phyloP scores from a whole-genome alignment of 2,888 invertebrate species.

The Escarpia spicata region DNA sequence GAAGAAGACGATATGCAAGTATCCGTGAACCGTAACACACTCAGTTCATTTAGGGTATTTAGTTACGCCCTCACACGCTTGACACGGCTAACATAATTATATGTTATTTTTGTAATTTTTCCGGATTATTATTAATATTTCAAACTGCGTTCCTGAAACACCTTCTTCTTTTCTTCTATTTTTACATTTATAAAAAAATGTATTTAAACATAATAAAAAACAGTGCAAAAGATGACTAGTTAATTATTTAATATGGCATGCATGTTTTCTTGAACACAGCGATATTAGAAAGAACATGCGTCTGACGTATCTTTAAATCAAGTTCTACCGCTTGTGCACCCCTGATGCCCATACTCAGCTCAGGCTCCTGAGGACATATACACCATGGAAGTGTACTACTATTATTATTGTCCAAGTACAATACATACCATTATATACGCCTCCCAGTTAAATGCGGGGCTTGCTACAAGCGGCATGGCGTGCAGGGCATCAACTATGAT shows the following conservation, averaged over 20 bases:
- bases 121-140: background rate
- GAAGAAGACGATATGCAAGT: background rate
- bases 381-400: no score
- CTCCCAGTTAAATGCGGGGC: background rate
- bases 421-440: background rate
- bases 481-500: background rate
- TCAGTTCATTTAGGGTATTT: background rate
- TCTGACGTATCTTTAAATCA: background rate
- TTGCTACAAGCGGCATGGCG: background rate
- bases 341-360: no score
- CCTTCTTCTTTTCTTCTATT: background rate
- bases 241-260: background rate
- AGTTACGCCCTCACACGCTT: background rate
- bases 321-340: background rate
- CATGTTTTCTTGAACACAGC: background rate
- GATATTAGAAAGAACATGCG: background rate
- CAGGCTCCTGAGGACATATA: no score
- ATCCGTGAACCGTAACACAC: slow-evolving; percentile 10
- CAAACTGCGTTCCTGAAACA: background rate
- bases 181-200: no score
- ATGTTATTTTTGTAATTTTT: background rate
- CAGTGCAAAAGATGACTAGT: background rate
- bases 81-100: background rate
- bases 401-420: background rate
- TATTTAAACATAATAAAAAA: background rate